Evolutionary conservation across 2,888 invertebrate species (phyloP).

Genomic region (Pachycephus smyrnensis): DNA sequence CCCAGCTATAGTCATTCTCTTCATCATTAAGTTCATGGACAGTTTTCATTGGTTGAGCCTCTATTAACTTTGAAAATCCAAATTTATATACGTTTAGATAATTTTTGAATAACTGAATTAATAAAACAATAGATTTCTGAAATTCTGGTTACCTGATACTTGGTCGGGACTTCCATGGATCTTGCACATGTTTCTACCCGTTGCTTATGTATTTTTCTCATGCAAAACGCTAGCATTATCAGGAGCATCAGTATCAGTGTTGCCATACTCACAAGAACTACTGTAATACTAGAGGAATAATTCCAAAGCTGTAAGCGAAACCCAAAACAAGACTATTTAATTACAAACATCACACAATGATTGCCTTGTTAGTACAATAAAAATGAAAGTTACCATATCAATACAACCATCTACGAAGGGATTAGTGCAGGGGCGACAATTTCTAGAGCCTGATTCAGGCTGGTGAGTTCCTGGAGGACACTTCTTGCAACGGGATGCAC

Average conservation of each 20-base stretch:
- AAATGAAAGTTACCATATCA: conserved; percentile 42
- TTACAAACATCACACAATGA: conserved; percentile 3
- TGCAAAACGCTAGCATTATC: conserved; percentile 38
- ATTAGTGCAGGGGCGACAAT: conserved; percentile 53
- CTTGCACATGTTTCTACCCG: conserved; percentile 17
- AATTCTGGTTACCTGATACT: conserved; percentile 19
- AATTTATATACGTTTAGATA: neutral
- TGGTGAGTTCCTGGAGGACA: conserved; percentile 53
- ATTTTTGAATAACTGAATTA: neutral
- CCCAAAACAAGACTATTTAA: conserved; percentile 4
- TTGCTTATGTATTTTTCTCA: conserved; percentile 28
- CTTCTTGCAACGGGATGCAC: conserved; percentile 50
- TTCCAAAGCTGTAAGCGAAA: conserved; percentile 43
- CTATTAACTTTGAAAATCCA: neutral
- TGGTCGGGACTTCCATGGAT: conserved; percentile 24
- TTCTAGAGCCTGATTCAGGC: conserved; percentile 48
- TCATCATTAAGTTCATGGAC: conserved; percentile 25
- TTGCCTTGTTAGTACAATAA: conserved; percentile 8
- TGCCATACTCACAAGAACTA: conserved; percentile 35
- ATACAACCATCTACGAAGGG: conserved; percentile 54
- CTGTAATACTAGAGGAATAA: conserved; percentile 41
- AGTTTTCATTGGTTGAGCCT: neutral
- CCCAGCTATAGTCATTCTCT: conserved; percentile 30
- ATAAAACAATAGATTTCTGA: neutral
- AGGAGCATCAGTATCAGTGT: conserved; percentile 36